A percentile compares a stretch with the other conserved stretches of the same genome.
These are phyloP conservation scores for Pollenia angustigena DNA, from an alignment of 2,888 invertebrate species.

Conservation along the genomic window DNA sequence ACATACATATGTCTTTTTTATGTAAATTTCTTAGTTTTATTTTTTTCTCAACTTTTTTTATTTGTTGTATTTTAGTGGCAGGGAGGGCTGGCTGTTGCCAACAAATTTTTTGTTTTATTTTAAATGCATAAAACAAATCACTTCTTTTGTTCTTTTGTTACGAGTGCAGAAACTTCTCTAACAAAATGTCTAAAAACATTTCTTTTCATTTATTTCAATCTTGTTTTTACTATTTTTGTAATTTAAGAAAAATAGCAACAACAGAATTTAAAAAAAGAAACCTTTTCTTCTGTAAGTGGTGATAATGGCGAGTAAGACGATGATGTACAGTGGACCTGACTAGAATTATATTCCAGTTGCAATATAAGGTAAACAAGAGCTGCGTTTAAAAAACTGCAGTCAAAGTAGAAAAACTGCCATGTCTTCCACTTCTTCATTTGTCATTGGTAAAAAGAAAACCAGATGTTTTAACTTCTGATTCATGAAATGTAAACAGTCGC, in stretches of 20 bases:
- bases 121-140: slow-evolving; percentile 56
- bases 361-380: too few relatives aligned
- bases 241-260: slow-evolving; percentile 12
- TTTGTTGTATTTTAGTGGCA: slow-evolving; percentile 5
- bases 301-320: slow-evolving; percentile 14
- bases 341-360: not conserved
- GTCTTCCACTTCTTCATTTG: too few relatives aligned
- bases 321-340: not conserved
- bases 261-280: not conserved
- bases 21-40: slow-evolving; percentile 11
- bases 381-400: too few relatives aligned
- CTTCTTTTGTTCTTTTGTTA: slow-evolving; percentile 48
- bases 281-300: not conserved
- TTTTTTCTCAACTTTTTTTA: slow-evolving; percentile 3
- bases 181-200: slow-evolving; percentile 56
- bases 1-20: not conserved
- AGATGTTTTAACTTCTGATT: too few relatives aligned
- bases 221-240: not conserved
- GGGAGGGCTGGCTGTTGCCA: slow-evolving; percentile 25
- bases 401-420: too few relatives aligned
- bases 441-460: too few relatives aligned
- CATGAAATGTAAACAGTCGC: too few relatives aligned
- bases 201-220: slow-evolving; percentile 6
- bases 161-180: slow-evolving; percentile 39
- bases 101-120: slow-evolving; percentile 21